Percentiles rank a stretch among this genome's conserved stretches.
These are phyloP conservation scores for Branchellion lobata DNA, from an alignment of 2,888 invertebrate genomes.

Conservation along the genomic window DNA sequence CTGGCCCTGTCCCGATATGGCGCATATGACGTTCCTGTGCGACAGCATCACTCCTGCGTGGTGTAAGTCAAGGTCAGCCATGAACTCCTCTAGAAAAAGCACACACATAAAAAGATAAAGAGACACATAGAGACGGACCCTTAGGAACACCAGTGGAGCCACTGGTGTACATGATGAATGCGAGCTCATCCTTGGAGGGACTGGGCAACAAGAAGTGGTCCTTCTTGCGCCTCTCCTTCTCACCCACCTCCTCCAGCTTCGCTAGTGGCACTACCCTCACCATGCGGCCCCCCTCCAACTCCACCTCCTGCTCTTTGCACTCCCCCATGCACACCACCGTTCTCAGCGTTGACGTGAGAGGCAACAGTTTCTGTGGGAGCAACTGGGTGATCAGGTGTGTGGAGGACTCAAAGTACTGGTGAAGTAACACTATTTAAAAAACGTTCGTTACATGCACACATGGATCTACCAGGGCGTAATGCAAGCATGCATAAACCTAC, in stretches of 20 bases:
- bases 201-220: slow-evolving; percentile 46
- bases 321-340: slow-evolving; percentile 5
- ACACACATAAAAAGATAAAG: too few species aligned
- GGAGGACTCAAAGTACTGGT: too few species aligned
- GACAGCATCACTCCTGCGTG: slow-evolving; percentile 73
- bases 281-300: not conserved
- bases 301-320: not conserved
- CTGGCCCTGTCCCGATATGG: slow-evolving; percentile 62
- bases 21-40: slow-evolving; percentile 64
- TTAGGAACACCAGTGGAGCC: slow-evolving; percentile 95
- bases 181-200: slow-evolving; percentile 73
- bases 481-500: slow-evolving; percentile 52
- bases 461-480: too few species aligned
- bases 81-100: too few species aligned
- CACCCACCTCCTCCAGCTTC: not conserved
- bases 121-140: too few species aligned
- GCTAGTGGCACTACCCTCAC: not conserved
- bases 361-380: not conserved
- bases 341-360: not conserved
- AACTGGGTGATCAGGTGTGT: not conserved
- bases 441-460: too few species aligned
- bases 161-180: slow-evolving; percentile 98
- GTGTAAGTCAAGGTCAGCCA: too few species aligned
- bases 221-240: slow-evolving; percentile 1
- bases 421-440: too few species aligned